Evolutionary conservation across 30 jellyfish, hydroid and myxozoan genomes (phyloP).

Genomic region (Pelagia noctiluca): DNA sequence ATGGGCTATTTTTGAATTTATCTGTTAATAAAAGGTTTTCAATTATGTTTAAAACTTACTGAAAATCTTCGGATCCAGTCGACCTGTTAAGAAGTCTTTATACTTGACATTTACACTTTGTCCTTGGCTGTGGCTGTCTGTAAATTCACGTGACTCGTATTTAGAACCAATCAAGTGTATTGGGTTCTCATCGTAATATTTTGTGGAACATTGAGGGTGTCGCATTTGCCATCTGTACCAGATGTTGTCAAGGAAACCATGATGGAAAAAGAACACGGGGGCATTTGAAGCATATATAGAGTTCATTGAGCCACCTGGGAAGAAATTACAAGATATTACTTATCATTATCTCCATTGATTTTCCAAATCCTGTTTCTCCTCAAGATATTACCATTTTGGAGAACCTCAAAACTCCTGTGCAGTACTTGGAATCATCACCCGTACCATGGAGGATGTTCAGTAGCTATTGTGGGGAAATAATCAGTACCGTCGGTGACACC

Average conservation of each 20-base stretch:
- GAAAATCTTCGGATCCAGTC: neutral
- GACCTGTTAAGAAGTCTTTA: slow-evolving; percentile 23
- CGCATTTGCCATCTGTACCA: slow-evolving; percentile 69
- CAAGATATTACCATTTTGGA: too few species aligned
- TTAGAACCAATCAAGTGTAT: neutral
- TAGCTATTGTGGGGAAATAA: too few species aligned
- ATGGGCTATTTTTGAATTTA: too few species aligned
- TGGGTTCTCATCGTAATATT: neutral
- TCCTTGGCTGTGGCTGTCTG: slow-evolving; percentile 44
- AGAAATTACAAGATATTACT: too few species aligned
- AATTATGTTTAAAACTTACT: neutral
- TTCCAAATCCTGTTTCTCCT: too few species aligned
- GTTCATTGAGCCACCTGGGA: slow-evolving; percentile 64
- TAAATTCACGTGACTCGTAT: slow-evolving; percentile 14
- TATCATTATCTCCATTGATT: too few species aligned
- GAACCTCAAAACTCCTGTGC: too few species aligned
- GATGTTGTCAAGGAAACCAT: slow-evolving; percentile 59
- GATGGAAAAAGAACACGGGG: slow-evolving; percentile 76
- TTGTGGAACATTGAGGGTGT: slow-evolving; percentile 13
- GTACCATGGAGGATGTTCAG: too few species aligned
- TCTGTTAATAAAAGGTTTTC: too few species aligned
- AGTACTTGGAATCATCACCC: too few species aligned
- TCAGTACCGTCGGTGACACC: too few species aligned
- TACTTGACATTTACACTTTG: slow-evolving; percentile 35
- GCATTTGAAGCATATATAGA: slow-evolving; percentile 42